These are phyloP conservation scores for Magallana nippona DNA, from an alignment of 2,888 invertebrate genomes.

Conservation along the genomic window DNA sequence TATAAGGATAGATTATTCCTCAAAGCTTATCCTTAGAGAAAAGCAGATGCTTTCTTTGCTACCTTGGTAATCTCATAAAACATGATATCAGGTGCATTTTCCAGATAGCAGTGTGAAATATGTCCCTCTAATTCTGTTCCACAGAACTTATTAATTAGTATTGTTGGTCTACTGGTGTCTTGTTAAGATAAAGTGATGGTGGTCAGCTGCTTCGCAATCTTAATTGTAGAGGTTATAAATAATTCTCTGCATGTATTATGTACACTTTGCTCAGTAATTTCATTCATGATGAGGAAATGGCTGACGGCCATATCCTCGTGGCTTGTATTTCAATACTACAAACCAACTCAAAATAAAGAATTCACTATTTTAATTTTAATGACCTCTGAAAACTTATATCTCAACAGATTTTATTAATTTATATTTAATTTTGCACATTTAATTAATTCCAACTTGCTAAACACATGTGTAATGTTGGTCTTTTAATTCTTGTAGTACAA, in stretches of 20 bases:
- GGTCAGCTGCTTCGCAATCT: not conserved
- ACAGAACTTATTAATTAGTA: constrained; percentile 6
- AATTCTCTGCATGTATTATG: too few species aligned
- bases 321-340: too few species aligned
- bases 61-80: not conserved
- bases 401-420: too few species aligned
- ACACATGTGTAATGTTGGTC: too few species aligned
- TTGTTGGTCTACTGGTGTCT: not conserved
- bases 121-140: constrained; percentile 19
- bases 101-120: constrained; percentile 6
- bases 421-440: too few species aligned
- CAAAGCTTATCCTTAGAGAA: not conserved
- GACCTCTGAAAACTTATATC: too few species aligned
- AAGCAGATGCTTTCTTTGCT: not conserved
- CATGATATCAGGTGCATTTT: constrained; percentile 23
- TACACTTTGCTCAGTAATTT: not conserved
- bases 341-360: too few species aligned
- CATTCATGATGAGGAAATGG: not conserved
- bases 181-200: constrained; percentile 26
- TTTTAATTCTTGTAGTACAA: too few species aligned
- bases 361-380: too few species aligned
- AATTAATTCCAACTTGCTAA: too few species aligned
- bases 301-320: too few species aligned
- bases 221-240: not conserved
- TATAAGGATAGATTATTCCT: too few species aligned